Evolutionary conservation across 2,797 vertebrate genomes (phyloP).

Genomic region (Percopsis omiscomaycus): DNA sequence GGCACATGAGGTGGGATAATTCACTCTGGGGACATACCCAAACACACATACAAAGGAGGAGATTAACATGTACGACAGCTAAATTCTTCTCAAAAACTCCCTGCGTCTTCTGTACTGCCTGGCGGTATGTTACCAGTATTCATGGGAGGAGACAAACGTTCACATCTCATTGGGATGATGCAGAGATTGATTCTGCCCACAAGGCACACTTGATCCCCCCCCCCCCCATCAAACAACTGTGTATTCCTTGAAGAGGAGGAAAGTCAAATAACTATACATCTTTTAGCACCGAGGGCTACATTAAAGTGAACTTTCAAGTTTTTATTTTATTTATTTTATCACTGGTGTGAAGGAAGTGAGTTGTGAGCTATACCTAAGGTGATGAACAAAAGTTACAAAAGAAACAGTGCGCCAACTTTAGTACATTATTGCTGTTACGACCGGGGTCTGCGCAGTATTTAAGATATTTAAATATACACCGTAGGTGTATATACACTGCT

Average conservation of each 20-base stretch:
- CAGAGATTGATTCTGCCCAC: constrained; percentile 60
- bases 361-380: no score
- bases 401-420: no score
- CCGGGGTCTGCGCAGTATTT: no score
- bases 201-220: constrained; percentile 60
- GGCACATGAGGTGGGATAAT: constrained; percentile 55
- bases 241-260: constrained; percentile 61
- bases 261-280: constrained; percentile 62
- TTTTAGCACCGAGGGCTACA: constrained; percentile 51
- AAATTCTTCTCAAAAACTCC: constrained; percentile 29
- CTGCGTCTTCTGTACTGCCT: constrained; percentile 33
- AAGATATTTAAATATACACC: no score
- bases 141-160: constrained; percentile 55
- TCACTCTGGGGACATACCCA: constrained; percentile 47
- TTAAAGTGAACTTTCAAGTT: constrained; percentile 58
- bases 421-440: no score
- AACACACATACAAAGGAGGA: constrained; percentile 44
- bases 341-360: no score
- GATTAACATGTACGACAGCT: constrained; percentile 39
- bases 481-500: no score
- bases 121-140: constrained; percentile 43
- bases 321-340: no score
- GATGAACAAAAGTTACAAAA: no score
- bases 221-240: constrained; percentile 61
- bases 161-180: constrained; percentile 57